A percentile compares a stretch with the other conserved stretches of the same genome.
phyloP scores from a whole-genome alignment of 2,113 vertebrate genomes.

The Neodontobutis hainanensis region DNA sequence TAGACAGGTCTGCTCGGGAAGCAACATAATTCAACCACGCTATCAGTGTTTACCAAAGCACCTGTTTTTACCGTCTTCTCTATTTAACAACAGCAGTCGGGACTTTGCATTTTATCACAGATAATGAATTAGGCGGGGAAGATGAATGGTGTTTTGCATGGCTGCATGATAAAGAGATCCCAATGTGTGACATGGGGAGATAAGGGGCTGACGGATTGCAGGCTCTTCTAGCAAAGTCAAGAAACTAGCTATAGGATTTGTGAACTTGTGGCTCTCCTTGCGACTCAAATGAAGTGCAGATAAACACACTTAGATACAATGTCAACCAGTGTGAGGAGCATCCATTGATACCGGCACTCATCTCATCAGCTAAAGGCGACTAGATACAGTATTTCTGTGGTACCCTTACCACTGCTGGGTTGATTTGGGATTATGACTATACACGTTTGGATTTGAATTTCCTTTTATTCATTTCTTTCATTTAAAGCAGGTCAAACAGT shows the following conservation, averaged over 20 bases:
- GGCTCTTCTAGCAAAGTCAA: constrained; percentile 74
- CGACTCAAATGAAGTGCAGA: constrained; percentile 44
- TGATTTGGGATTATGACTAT: too few species aligned
- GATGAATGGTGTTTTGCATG: constrained; percentile 83
- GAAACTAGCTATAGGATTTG: constrained; percentile 59
- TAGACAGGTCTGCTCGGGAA: constrained; percentile 59
- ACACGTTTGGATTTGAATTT: too few species aligned
- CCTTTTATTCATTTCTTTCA: too few species aligned
- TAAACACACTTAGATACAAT: constrained; percentile 37
- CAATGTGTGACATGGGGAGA: constrained; percentile 68
- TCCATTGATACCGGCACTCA: constrained; percentile 24
- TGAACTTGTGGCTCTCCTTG: constrained; percentile 49
- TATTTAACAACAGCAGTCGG: constrained; percentile 58
- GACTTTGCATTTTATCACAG: constrained; percentile 77
- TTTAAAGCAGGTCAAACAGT: too few species aligned
- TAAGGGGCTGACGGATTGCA: constrained; percentile 79
- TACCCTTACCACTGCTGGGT: too few species aligned
- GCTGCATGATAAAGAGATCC: constrained; percentile 81
- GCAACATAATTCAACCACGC: constrained; percentile 71
- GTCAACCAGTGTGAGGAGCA: constrained; percentile 17
- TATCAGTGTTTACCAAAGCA: constrained; percentile 77
- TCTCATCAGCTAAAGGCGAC: constrained; percentile 31
- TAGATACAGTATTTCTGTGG: constrained; percentile 14
- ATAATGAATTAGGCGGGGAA: constrained; percentile 73
- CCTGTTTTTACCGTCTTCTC: constrained; percentile 61